These are phyloP conservation scores for Andrena bicolor DNA, from an alignment of 2,888 invertebrate genomes.

Conservation along the genomic window DNA sequence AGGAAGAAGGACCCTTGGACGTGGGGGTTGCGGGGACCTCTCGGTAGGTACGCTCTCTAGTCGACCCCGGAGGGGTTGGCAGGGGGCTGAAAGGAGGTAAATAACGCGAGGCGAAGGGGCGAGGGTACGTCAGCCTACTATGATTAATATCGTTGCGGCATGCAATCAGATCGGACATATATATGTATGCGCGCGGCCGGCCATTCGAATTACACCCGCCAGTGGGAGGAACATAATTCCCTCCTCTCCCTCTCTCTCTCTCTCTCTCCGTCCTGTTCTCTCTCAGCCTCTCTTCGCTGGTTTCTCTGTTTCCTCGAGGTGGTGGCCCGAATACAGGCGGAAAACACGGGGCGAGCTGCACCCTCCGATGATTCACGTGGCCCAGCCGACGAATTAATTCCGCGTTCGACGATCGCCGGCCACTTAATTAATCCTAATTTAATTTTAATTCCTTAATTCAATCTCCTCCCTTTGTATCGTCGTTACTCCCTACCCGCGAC, in stretches of 20 bases:
- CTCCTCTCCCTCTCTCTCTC: slow-evolving; percentile 12
- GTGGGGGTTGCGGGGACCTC: slow-evolving; percentile 55
- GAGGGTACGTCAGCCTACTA: slow-evolving; percentile 85
- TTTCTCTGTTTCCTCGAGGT: slow-evolving; percentile 43
- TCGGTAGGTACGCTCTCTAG: slow-evolving; percentile 60
- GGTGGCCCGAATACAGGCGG: slow-evolving; percentile 30
- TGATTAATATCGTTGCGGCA: slow-evolving; percentile 87
- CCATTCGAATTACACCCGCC: slow-evolving; percentile 72
- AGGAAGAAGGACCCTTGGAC: slow-evolving; percentile 53
- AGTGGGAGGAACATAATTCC: slow-evolving; percentile 57
- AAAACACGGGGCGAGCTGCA: slow-evolving; percentile 29
- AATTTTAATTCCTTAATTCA: slow-evolving; percentile 61
- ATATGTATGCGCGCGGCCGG: slow-evolving; percentile 66
- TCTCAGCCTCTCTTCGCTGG: slow-evolving; percentile 17
- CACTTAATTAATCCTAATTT: slow-evolving; percentile 68
- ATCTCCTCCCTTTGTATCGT: slow-evolving; percentile 54
- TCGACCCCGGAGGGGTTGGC: slow-evolving; percentile 70
- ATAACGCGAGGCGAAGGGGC: slow-evolving; percentile 80
- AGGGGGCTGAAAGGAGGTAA: slow-evolving; percentile 77
- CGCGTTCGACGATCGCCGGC: slow-evolving; percentile 57
- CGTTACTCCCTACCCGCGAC: slow-evolving; percentile 22
- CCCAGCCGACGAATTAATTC: slow-evolving; percentile 63
- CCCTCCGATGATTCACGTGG: slow-evolving; percentile 61
- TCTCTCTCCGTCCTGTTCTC: neutral
- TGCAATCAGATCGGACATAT: slow-evolving; percentile 85